Percentiles rank a stretch among this genome's conserved stretches.
Conservation (phyloP, 1,140 invertebrate species). For the Bombus breviceps region DNA sequence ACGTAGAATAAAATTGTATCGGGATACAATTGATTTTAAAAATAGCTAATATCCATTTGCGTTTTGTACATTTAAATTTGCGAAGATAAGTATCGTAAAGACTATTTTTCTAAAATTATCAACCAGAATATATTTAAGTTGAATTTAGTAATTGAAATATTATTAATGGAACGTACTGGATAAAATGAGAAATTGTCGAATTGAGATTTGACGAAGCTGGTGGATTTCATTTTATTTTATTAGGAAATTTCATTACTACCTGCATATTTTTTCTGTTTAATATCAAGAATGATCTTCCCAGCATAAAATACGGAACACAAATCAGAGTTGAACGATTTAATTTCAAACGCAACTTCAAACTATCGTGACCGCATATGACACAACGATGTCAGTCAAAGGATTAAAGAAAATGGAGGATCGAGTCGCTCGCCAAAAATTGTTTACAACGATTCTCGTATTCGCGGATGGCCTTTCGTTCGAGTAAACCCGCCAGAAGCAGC, state of each 20-base stretch:
- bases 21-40: too few species aligned
- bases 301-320: background rate
- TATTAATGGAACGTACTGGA: too few species aligned
- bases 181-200: too few species aligned
- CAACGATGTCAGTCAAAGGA: background rate
- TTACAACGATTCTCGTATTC: background rate
- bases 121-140: too few species aligned
- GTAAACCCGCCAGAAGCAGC: constrained; percentile 15
- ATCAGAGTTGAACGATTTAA: background rate
- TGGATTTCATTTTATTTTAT: background rate
- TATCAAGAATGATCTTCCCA: background rate
- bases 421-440: background rate
- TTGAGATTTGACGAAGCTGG: background rate
- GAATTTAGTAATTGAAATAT: too few species aligned
- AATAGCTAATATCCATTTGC: too few species aligned
- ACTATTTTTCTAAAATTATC: too few species aligned
- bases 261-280: background rate
- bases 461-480: background rate
- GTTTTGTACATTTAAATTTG: too few species aligned
- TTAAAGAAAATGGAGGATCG: background rate
- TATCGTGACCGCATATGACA: background rate
- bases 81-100: too few species aligned
- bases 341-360: background rate
- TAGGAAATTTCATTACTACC: background rate
- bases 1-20: too few species aligned